Evolutionary conservation across 2,797 vertebrate genomes (phyloP).

Genomic region (Crenuchus spilurus): DNA sequence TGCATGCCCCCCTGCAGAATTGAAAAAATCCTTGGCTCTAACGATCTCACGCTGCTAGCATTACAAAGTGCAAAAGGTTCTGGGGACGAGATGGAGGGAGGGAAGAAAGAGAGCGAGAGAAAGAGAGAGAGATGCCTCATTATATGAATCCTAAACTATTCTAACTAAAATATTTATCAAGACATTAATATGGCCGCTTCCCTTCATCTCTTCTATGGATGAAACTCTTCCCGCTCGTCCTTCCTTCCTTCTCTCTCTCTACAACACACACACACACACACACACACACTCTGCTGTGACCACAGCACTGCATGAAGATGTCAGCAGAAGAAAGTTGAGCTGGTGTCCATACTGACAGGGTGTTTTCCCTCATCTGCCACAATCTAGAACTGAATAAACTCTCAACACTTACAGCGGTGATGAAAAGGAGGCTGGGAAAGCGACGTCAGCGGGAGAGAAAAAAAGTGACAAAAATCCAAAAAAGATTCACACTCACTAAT

Average conservation of each 20-base stretch:
- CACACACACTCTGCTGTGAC: slow-evolving; percentile 13
- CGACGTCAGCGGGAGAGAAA: slow-evolving; percentile 32
- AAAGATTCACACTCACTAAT: slow-evolving; percentile 52
- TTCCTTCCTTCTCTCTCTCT: slow-evolving; percentile 19
- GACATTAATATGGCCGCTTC: slow-evolving; percentile 70
- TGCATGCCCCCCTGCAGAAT: slow-evolving; percentile 70
- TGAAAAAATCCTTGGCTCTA: slow-evolving; percentile 73
- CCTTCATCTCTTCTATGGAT: slow-evolving; percentile 65
- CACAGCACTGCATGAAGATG: slow-evolving; percentile 32
- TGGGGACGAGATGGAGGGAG: slow-evolving; percentile 62
- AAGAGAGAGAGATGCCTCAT: slow-evolving; percentile 67
- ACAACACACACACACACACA: slow-evolving; percentile 18
- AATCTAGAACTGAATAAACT: background rate
- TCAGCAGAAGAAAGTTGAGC: slow-evolving; percentile 20
- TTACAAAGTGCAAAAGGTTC: slow-evolving; percentile 79
- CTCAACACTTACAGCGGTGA: slow-evolving; percentile 21
- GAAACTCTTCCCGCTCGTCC: slow-evolving; percentile 25
- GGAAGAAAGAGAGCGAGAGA: slow-evolving; percentile 66
- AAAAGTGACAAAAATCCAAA: slow-evolving; percentile 41
- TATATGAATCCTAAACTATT: slow-evolving; percentile 68
- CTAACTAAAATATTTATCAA: slow-evolving; percentile 79
- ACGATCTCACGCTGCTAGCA: slow-evolving; percentile 77
- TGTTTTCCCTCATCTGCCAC: slow-evolving; percentile 12
- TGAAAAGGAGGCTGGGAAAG: slow-evolving; percentile 42
- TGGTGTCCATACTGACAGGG: slow-evolving; percentile 20